Evolutionary conservation across 2,888 invertebrate species (phyloP), one percentile per base, ranked within the genome.

Genomic region (Encarsia formosa): DNA sequence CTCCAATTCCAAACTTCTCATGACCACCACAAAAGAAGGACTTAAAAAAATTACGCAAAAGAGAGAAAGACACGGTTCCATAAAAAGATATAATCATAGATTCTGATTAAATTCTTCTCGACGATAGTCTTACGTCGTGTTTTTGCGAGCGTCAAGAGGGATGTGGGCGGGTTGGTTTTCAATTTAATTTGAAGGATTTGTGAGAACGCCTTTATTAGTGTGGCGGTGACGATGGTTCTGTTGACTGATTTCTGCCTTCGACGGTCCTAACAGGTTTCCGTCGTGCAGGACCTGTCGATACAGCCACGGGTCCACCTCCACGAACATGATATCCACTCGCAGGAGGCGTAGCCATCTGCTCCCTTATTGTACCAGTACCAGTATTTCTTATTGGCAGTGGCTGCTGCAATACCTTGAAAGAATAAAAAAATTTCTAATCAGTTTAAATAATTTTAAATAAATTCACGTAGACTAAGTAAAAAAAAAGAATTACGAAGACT

Each of bases 181-280:
- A 40, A n/a, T n/a, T 42, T 41, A 44, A 26, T 24, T n/a, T 26
- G 23, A 26, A 31, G 29, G 61, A 62, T n/a, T n/a, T n/a, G n/a
- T n/a, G n/a, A n/a, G 37, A 43, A 51, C 49, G 51, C 41, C 63
- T 65, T 66, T 20, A 74, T 76, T 76, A 76, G 70, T 75, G 76
- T n/a, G n/a, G n/a, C 49, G 76, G 76, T 26, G 76, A 76, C 49
- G 76, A 76, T 34, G 76, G 76, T 55, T 76, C 76, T 58, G 75
- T 75, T 54, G 76, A 73, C 66, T 76, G 76, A 62, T 76, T 76
- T 63, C 75, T 69, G 50, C 75, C 74, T 60, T 75, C 75, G 56
- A 75, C 74, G 53, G 76, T 72, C 54, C 76, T 71, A 42, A 75
- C 74, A 42, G 76, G 76, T 67, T 76, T 76, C 63, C 76, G 71